These are phyloP conservation scores for Carassius carassius DNA, from an alignment of 2,113 vertebrate species.

Conservation along the genomic window DNA sequence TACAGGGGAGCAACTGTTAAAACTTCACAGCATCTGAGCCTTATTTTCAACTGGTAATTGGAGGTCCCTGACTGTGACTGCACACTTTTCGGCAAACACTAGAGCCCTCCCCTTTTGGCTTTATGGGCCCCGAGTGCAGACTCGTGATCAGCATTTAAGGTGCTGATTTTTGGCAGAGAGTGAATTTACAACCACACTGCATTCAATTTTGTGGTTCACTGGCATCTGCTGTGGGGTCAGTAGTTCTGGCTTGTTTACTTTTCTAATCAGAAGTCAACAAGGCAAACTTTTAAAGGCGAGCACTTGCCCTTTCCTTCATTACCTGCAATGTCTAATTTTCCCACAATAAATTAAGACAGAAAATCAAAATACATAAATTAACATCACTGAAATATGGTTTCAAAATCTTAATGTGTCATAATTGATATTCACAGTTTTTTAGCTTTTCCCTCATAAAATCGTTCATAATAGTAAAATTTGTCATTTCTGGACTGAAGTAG, in stretches of 20 bases:
- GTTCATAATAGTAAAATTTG: not conserved
- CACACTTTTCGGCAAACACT: slow-evolving; percentile 60
- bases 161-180: slow-evolving; percentile 61
- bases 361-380: not conserved
- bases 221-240: slow-evolving; percentile 62
- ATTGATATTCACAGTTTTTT: not conserved
- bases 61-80: slow-evolving; percentile 60
- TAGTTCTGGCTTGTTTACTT: slow-evolving; percentile 58
- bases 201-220: slow-evolving; percentile 70
- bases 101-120: slow-evolving; percentile 57
- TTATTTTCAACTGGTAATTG: slow-evolving; percentile 65
- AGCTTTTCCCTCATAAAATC: slow-evolving; percentile 6
- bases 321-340: not conserved
- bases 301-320: slow-evolving; percentile 11
- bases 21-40: slow-evolving; percentile 55
- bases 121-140: slow-evolving; percentile 62
- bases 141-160: slow-evolving; percentile 64
- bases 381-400: not conserved
- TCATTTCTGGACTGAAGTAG: not conserved
- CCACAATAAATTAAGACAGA: slow-evolving; percentile 8
- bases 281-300: slow-evolving; percentile 29
- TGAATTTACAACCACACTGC: slow-evolving; percentile 66
- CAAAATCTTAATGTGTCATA: not conserved
- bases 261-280: slow-evolving; percentile 62
- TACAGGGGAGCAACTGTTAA: slow-evolving; percentile 59